phyloP scores from a whole-genome alignment of 1,140 invertebrate genomes.

The Acyrthosiphon pisum region DNA sequence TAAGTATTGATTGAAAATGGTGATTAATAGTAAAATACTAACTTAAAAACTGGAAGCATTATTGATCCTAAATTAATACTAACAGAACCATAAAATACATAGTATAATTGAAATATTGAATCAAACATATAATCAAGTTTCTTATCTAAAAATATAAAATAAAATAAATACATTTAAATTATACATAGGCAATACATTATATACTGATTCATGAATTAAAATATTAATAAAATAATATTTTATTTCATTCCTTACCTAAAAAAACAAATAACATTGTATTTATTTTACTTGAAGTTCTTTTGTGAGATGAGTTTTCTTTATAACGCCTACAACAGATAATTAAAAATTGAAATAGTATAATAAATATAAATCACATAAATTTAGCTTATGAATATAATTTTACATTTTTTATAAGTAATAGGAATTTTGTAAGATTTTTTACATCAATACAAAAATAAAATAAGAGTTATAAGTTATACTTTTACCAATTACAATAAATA shows the following conservation, averaged over 20 bases:
- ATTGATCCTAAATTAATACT: constrained; percentile 16
- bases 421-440: background rate
- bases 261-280: constrained; percentile 18
- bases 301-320: constrained; percentile 21
- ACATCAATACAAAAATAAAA: no score
- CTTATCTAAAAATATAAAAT: constrained; percentile 42
- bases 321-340: constrained; percentile 1
- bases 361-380: background rate
- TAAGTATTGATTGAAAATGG: background rate
- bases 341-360: background rate
- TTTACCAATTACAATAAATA: background rate
- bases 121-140: constrained; percentile 47
- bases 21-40: background rate
- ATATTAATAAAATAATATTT: background rate
- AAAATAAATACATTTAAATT: background rate
- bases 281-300: constrained; percentile 47
- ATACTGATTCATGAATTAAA: background rate
- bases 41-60: constrained; percentile 50
- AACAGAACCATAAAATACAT: constrained; percentile 48
- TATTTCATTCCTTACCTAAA: constrained; percentile 1
- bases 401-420: background rate
- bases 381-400: background rate
- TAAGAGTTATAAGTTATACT: background rate
- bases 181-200: background rate
- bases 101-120: constrained; percentile 52